These are phyloP conservation scores for Eucera pruinosa DNA, from an alignment of 2,888 invertebrate genomes.

Conservation along the genomic window DNA sequence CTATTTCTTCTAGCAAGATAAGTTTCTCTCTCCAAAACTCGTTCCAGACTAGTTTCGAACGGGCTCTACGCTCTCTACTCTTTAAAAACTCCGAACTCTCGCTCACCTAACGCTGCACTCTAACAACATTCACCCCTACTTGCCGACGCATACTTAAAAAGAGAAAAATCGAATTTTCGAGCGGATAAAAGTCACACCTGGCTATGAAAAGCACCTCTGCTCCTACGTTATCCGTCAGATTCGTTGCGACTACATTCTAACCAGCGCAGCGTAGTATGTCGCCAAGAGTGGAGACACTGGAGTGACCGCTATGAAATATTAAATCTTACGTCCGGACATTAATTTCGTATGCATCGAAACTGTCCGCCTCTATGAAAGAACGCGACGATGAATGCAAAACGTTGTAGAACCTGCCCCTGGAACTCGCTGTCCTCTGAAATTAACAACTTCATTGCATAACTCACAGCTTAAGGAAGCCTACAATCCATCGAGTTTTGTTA, in stretches of 20 bases:
- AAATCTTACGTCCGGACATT: slow-evolving; percentile 38
- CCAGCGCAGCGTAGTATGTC: background rate
- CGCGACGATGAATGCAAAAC: slow-evolving; percentile 33
- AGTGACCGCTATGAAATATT: slow-evolving; percentile 10
- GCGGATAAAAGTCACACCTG: background rate
- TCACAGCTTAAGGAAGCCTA: slow-evolving; percentile 6
- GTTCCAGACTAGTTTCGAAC: slow-evolving; percentile 24
- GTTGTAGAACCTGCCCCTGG: slow-evolving; percentile 47
- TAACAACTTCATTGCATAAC: slow-evolving; percentile 59
- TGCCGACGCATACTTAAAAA: too few relatives aligned
- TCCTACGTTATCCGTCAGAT: background rate
- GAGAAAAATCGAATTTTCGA: background rate
- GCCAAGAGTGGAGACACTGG: background rate
- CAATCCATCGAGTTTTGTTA: slow-evolving; percentile 4
- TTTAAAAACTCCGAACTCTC: slow-evolving; percentile 14
- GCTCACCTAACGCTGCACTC: background rate
- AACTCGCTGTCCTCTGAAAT: slow-evolving; percentile 49
- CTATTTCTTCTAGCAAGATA: background rate
- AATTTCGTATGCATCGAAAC: slow-evolving; percentile 64
- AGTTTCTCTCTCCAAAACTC: slow-evolving; percentile 29
- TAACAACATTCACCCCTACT: background rate
- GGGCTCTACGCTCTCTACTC: background rate
- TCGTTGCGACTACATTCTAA: slow-evolving; percentile 5
- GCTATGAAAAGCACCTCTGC: background rate
- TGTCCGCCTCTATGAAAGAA: slow-evolving; percentile 52